Evolutionary conservation across 2,797 vertebrate genomes (phyloP), one percentile per base, ranked within the genome.

Genomic region (Avahi laniger): DNA sequence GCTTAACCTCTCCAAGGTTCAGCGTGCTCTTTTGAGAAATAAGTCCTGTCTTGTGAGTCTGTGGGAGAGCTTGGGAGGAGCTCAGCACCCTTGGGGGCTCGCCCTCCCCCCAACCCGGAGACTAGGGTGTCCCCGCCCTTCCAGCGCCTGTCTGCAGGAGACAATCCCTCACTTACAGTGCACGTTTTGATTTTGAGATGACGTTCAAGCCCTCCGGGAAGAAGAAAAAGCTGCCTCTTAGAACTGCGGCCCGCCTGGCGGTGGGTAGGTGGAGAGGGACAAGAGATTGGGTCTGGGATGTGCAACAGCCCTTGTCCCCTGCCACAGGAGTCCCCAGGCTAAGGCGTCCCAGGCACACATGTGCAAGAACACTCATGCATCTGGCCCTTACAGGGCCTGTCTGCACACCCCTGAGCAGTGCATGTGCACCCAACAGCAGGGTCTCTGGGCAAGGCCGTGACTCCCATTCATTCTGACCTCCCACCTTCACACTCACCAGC

Each of bases 141-240:
- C 54, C 3, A 63, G 41, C 2, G 0, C 30, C 52, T 50, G 28
- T 24, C 33, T 50, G 33, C 26, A 8, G 28, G 28, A 76, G 52
- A 24, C 7, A 4, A 43, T 52, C 41, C 8, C 98, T 99, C 50
- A 97, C 97, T 99, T 97, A 99, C 99, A 10, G 99, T 99, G 97
- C 99, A 99, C 0, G 99, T 99, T 98, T 99, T 99, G 98, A 99
- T 99, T 98, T 99, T 99, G 92, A 99, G 98, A 97, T 99, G 99
- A 73, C 99, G 99, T 96, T 99, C 99, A 0, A 99, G 99, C 87
- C 99, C 99, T 1, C 99, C 99, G 0, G 99, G 99, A 96, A 99
- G 98, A 97, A 99, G 98, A 96, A 99, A 99, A 90, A 99, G 98
- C 97, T 99, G 99, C 52, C 99, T 99, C 98, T 99, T 99, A 70